These are phyloP conservation scores for Caloenas nicobarica DNA, from an alignment of 2,113 vertebrate genomes.

Conservation along the genomic window DNA sequence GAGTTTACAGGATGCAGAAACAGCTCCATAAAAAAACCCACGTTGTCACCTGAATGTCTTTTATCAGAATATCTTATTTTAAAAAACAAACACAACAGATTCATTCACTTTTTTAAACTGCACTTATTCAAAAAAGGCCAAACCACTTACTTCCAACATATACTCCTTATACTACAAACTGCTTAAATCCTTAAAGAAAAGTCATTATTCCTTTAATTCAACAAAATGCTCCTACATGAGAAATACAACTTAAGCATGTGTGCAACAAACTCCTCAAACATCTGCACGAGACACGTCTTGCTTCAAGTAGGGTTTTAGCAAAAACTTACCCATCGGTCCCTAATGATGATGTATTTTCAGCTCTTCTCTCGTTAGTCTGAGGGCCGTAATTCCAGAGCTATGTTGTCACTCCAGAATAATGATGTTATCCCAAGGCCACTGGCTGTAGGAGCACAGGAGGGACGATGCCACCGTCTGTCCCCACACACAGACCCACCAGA, in stretches of 20 bases:
- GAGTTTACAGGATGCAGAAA: background rate
- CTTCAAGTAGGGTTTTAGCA: background rate
- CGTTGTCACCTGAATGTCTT: background rate
- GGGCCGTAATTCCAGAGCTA: background rate
- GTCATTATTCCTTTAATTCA: background rate
- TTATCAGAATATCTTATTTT: background rate
- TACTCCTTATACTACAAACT: background rate
- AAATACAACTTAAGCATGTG: background rate
- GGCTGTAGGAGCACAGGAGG: too few species aligned
- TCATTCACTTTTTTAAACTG: background rate
- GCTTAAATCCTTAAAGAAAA: background rate
- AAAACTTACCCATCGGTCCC: background rate
- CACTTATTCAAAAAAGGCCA: background rate
- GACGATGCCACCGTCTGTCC: accelerated
- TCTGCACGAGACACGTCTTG: accelerated
- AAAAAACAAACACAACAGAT: background rate
- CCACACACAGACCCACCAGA: background rate
- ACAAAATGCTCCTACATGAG: background rate
- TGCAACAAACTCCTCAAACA: background rate
- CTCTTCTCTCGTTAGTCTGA: background rate
- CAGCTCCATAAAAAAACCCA: background rate
- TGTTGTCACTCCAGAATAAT: background rate
- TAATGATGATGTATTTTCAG: accelerated
- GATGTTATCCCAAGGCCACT: accelerated
- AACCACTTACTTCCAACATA: background rate